Evolutionary conservation across 2,888 invertebrate species (phyloP), one percentile per base, ranked within the genome.

Genomic region (Hipparchia semele): DNA sequence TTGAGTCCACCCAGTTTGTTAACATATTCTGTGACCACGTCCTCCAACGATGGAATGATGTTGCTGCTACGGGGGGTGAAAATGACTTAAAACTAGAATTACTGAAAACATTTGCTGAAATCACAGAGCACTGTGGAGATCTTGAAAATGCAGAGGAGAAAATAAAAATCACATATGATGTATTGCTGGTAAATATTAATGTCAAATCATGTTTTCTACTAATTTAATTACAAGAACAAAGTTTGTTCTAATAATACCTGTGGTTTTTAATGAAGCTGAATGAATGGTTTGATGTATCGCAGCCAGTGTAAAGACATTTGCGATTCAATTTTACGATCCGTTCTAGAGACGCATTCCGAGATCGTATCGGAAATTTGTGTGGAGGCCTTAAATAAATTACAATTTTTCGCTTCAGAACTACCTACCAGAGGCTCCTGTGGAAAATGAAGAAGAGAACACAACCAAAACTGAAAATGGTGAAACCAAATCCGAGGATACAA

Each of bases 41-140:
- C 53, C 88, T 99, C 74, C 96, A 97, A 10, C 95, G 96, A 72
- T 96, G 96, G 90, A 94, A 95, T 84, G 95, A 96, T 73, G 95
- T 98, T 80, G 94, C 95, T 67, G 92, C 94, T 84, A 94, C 80
- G 6, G 95, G 95, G 71, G 95, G 94, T 51, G 94, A 95, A 49
- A 94, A 95, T 67, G 95, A 95, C 79, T 94, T 96, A 71, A 95
- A 97, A 83, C 90, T 98, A 75, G 97, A 98, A 81, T 90, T 99
- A 69, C 91, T 99, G 45, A 98, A 98, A 89, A 95, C 98, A 76
- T 96, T 99, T 84, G 98, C 99, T 46, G 98, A 99, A 88, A 95
- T 98, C 80, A 95, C 96, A 65, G 95, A 96, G 75, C 95, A 96
- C 89, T 96, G 96, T 85, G 98, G 98, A 59, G 95, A 96, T 60